phyloP scores from a whole-genome alignment of 2,797 vertebrate species.

The Labeo calbasu region DNA sequence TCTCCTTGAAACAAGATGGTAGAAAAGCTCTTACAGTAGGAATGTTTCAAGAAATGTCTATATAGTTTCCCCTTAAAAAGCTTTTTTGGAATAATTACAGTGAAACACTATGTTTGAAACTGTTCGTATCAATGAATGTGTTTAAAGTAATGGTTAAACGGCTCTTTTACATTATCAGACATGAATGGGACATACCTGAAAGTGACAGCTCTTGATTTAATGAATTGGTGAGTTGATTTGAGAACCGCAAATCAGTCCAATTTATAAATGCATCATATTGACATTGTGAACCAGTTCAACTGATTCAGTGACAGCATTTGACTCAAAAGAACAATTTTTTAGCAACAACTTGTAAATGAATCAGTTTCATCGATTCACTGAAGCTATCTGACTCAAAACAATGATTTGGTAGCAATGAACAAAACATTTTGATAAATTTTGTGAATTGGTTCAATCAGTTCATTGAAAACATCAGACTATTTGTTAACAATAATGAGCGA shows the following conservation, averaged over 20 bases:
- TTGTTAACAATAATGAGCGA: too few relatives aligned
- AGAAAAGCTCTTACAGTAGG: conserved; percentile 53
- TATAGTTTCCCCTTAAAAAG: conserved; percentile 43
- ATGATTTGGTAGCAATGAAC: too few relatives aligned
- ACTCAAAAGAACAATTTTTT: background rate
- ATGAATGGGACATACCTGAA: background rate
- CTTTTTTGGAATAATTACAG: conserved; percentile 22
- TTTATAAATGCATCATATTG: background rate
- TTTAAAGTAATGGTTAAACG: background rate
- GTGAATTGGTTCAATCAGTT: too few relatives aligned
- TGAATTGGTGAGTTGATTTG: background rate
- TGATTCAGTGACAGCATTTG: background rate
- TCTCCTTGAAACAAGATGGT: conserved; percentile 53
- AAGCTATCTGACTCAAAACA: too few relatives aligned
- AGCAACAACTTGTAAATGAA: background rate
- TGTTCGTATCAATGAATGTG: background rate
- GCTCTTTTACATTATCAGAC: background rate
- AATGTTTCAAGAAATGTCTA: conserved; percentile 54
- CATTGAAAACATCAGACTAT: too few relatives aligned
- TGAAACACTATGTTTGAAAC: background rate
- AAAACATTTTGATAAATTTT: too few relatives aligned
- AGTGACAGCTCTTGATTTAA: background rate
- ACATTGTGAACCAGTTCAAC: background rate
- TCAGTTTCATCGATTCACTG: background rate
- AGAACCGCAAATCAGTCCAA: background rate